Evolutionary conservation across 2,888 invertebrate genomes (phyloP).

Genomic region (Caenorhabditis imperialis): DNA sequence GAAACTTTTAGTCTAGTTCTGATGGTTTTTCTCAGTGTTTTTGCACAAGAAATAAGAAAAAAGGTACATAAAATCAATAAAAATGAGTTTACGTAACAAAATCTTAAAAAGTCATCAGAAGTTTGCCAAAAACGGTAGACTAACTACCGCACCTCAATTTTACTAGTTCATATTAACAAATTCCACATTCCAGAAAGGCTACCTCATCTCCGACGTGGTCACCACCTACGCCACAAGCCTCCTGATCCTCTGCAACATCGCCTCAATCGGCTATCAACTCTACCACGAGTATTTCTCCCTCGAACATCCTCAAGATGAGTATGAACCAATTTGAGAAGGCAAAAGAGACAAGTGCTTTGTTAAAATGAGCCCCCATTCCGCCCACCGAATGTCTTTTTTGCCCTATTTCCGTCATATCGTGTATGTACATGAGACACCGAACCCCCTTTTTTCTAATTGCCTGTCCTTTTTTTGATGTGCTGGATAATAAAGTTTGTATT

Average conservation of each 20-base stretch:
- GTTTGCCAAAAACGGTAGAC: too few relatives aligned
- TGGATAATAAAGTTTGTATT: too few relatives aligned
- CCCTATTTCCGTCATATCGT: conserved; percentile 8
- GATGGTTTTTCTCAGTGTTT: too few relatives aligned
- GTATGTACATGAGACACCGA: conserved; percentile 47
- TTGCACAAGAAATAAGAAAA: too few relatives aligned
- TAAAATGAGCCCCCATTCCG: conserved; percentile 9
- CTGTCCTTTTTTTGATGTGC: conserved; percentile 11
- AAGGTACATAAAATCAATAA: too few relatives aligned
- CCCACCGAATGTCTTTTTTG: conserved; percentile 12
- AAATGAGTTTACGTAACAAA: too few relatives aligned
- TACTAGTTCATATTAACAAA: too few relatives aligned
- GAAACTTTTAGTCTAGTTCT: too few relatives aligned
- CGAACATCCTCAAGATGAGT: conserved; percentile 56
- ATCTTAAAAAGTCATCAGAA: too few relatives aligned
- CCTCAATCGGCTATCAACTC: conserved; percentile 46
- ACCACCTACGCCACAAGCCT: conserved; percentile 47
- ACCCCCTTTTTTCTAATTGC: conserved; percentile 12
- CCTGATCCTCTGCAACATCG: conserved; percentile 49
- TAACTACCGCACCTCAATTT: neutral
- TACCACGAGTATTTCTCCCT: conserved; percentile 59
- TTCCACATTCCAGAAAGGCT: conserved; percentile 46
- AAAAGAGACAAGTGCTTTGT: neutral
- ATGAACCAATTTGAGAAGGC: conserved; percentile 48
- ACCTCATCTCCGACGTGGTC: conserved; percentile 41